Percentiles rank a stretch among this genome's conserved stretches.
Evolutionary conservation across 2,797 vertebrate species (phyloP).

Genomic region (Chloroceryle inda): DNA sequence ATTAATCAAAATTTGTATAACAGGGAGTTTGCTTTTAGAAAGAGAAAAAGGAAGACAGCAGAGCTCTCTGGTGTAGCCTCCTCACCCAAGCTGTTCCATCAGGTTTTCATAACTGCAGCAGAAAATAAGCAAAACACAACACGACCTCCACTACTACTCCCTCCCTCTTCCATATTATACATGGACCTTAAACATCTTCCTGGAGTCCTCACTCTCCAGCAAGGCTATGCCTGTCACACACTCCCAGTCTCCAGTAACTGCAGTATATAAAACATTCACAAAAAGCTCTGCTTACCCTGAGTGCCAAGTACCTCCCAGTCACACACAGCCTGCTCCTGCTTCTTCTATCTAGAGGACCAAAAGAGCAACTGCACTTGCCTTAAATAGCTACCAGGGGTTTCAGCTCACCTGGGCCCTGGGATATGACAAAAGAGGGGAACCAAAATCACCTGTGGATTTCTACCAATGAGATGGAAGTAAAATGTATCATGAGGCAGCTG

Average conservation of each 20-base stretch:
- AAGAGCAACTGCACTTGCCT: rapidly evolving
- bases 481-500: rapidly evolving
- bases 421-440: neutral
- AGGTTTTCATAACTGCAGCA: neutral
- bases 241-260: rapidly evolving
- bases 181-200: neutral
- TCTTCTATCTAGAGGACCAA: rapidly evolving
- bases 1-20: neutral
- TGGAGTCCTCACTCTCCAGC: neutral
- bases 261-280: rapidly evolving
- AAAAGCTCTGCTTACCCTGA: rapidly evolving
- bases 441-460: neutral
- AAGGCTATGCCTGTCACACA: neutral
- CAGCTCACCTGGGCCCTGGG: neutral
- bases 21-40: neutral
- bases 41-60: neutral
- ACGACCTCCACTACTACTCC: rapidly evolving
- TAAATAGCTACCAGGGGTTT: neutral
- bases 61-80: neutral
- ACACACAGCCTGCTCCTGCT: rapidly evolving
- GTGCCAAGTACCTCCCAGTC: rapidly evolving
- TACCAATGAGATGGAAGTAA: neutral
- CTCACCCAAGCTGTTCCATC: neutral
- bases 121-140: neutral
- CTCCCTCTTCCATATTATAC: rapidly evolving